Conservation (phyloP, 2,888 invertebrate genomes). For the Agrotis exclamationis region DNA sequence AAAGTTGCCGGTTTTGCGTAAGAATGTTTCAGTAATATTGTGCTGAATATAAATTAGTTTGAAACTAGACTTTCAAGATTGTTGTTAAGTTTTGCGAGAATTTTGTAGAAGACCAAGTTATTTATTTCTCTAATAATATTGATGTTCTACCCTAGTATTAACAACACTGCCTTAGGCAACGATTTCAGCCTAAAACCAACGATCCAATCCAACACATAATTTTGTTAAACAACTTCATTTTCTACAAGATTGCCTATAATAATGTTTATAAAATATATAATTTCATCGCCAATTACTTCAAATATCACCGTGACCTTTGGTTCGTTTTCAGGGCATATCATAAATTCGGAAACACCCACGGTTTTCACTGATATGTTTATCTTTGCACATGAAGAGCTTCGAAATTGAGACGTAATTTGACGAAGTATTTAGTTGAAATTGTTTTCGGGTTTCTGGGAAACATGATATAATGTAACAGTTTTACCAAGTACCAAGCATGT, state of each 20-base stretch:
- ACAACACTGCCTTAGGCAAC: constrained; percentile 24
- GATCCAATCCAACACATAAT: constrained; percentile 31
- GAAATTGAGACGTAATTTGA: constrained; percentile 5
- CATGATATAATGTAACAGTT: too few relatives aligned
- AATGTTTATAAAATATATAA: constrained; percentile 47
- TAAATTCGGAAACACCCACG: constrained; percentile 22
- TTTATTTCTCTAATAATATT: constrained; percentile 27
- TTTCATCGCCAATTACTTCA: constrained; percentile 53
- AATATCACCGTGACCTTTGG: constrained; percentile 58
- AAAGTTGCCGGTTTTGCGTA: constrained; percentile 11
- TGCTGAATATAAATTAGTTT: constrained; percentile 26
- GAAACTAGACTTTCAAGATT: constrained; percentile 21
- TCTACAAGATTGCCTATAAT: constrained; percentile 42
- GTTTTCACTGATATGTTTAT: constrained; percentile 26
- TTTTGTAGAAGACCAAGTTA: neutral
- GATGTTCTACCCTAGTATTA: constrained; percentile 2
- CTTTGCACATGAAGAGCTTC: constrained; percentile 5
- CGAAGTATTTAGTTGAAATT: constrained; percentile 12
- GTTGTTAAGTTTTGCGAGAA: neutral
- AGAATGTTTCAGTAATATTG: constrained; percentile 33
- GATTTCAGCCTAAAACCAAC: constrained; percentile 23
- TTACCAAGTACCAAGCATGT: too few relatives aligned
- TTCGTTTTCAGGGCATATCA: constrained; percentile 18
- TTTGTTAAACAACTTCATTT: constrained; percentile 50
- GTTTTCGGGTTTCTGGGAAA: constrained; percentile 3